Conservation (phyloP, 2,888 invertebrate species). For the Cerastis rubricosa region DNA sequence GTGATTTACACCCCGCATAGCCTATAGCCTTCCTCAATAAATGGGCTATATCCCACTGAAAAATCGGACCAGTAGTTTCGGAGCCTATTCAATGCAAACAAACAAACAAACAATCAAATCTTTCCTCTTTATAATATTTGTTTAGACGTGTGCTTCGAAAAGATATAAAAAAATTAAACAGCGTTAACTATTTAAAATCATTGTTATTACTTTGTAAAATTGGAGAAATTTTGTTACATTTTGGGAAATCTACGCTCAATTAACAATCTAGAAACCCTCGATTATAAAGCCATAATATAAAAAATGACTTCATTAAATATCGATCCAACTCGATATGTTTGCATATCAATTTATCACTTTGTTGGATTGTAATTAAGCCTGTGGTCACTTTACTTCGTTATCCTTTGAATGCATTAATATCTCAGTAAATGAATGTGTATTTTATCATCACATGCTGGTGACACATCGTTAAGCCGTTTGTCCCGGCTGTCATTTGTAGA, state of each 20-base stretch:
- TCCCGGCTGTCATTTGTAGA: too few species aligned
- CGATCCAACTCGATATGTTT: slow-evolving; percentile 36
- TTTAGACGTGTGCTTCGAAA: background rate
- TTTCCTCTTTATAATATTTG: too few species aligned
- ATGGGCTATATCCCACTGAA: too few species aligned
- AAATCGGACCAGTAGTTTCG: too few species aligned
- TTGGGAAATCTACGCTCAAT: background rate
- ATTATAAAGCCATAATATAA: background rate
- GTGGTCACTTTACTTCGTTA: slow-evolving; percentile 11
- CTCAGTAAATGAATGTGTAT: slow-evolving; percentile 33
- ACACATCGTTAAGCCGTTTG: too few species aligned
- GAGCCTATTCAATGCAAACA: too few species aligned
- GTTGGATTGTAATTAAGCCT: slow-evolving; percentile 34
- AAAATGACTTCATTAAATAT: slow-evolving; percentile 10
- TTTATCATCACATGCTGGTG: background rate
- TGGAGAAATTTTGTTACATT: background rate
- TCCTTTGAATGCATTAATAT: slow-evolving; percentile 25
- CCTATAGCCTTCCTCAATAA: too few species aligned
- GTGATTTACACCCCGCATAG: too few species aligned
- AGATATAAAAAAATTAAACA: background rate
- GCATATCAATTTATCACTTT: slow-evolving; percentile 29
- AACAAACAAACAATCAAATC: too few species aligned
- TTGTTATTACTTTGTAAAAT: background rate
- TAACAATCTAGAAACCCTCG: background rate
- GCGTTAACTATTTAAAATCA: background rate